phyloP scores from a whole-genome alignment of 2,888 invertebrate species.

The Metopia argyrocephala region DNA sequence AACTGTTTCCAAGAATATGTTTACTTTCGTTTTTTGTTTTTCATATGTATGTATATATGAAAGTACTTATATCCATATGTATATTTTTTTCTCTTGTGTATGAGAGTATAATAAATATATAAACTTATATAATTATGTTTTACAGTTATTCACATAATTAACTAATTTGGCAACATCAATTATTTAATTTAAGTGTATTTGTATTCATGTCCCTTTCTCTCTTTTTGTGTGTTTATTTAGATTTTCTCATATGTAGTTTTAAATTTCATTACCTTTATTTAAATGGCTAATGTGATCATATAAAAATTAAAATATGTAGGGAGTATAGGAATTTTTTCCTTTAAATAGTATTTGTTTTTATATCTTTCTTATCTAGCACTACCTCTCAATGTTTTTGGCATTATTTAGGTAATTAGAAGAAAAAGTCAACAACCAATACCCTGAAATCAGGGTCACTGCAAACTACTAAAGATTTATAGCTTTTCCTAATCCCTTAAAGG shows the following conservation, averaged over 20 bases:
- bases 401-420: not conserved
- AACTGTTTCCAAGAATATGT: no score
- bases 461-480: not conserved
- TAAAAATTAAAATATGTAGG: not conserved
- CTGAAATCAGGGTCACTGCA: slow-evolving; percentile 38
- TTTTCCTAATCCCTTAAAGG: slow-evolving; percentile 9
- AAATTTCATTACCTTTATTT: slow-evolving; percentile 21
- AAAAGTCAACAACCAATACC: not conserved
- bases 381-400: slow-evolving; percentile 27
- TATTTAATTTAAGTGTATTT: slow-evolving; percentile 9
- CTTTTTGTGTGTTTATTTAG: not conserved
- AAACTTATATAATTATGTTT: slow-evolving; percentile 40
- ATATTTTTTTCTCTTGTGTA: slow-evolving; percentile 1
- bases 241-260: not conserved
- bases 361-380: slow-evolving; percentile 12
- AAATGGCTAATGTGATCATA: no score
- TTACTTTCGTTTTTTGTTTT: no score
- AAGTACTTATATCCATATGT: no score
- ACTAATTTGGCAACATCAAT: slow-evolving; percentile 58
- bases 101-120: slow-evolving; percentile 48
- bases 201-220: not conserved
- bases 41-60: no score
- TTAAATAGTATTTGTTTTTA: not conserved
- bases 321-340: not conserved
- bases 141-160: slow-evolving; percentile 48